phyloP scores from a whole-genome alignment of 1,140 invertebrate genomes.

The Eriocheir sinensis region DNA sequence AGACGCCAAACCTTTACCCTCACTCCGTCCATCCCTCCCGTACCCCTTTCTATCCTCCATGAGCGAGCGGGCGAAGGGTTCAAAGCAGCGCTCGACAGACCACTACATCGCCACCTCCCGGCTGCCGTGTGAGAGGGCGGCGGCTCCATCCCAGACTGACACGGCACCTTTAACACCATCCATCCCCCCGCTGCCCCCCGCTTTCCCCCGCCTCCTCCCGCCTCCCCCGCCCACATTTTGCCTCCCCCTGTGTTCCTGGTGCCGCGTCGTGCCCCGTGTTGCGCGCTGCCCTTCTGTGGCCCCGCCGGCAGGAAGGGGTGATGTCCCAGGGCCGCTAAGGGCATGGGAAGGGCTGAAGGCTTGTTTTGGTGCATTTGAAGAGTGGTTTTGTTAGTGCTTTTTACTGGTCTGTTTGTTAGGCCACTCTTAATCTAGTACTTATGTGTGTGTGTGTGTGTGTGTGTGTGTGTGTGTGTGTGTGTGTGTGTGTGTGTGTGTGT shows the following conservation, averaged over 20 bases:
- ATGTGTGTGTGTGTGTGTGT: not conserved
- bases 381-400: not conserved
- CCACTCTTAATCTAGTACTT: too few relatives aligned
- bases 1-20: too few relatives aligned
- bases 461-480: not conserved
- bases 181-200: not conserved
- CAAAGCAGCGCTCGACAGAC: not conserved
- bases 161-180: constrained; percentile 21
- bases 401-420: not conserved
- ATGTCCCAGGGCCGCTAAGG: not conserved
- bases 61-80: not conserved
- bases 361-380: not conserved
- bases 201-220: not conserved
- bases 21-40: not conserved
- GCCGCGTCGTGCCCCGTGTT: not conserved
- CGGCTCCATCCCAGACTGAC: constrained; percentile 10
- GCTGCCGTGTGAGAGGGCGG: constrained; percentile 18
- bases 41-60: not conserved
- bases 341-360: not conserved
- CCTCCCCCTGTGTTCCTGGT: not conserved
- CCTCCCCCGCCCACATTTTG: not conserved
- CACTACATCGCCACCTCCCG: not conserved
- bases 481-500: too few relatives aligned
- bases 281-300: not conserved
- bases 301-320: not conserved